These are phyloP conservation scores for Meleagris gallopavo DNA, from an alignment of 2,113 vertebrate species.

Conservation along the genomic window DNA sequence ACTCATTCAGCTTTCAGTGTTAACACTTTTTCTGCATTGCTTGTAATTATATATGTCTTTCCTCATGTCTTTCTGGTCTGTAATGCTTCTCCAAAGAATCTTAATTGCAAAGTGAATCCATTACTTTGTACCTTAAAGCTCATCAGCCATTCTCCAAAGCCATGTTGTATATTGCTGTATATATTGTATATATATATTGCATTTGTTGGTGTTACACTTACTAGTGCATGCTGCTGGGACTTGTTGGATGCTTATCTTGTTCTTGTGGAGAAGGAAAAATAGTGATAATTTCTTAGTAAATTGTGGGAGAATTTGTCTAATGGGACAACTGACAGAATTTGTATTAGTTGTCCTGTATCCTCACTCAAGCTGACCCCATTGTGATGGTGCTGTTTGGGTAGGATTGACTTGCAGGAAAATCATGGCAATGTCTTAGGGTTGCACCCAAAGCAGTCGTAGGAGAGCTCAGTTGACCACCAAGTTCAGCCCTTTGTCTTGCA, in stretches of 20 bases:
- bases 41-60: neutral
- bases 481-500: neutral
- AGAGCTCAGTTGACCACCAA: neutral
- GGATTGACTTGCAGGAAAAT: neutral
- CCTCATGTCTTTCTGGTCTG: neutral
- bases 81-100: neutral
- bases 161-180: neutral
- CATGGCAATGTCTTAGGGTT: neutral
- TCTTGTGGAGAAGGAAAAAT: neutral
- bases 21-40: neutral
- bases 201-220: neutral
- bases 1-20: neutral
- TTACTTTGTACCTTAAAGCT: neutral
- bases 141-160: neutral
- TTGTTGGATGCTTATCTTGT: neutral
- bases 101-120: neutral
- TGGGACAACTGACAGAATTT: neutral
- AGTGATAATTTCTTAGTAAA: neutral
- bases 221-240: neutral
- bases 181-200: too few species aligned
- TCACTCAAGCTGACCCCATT: neutral
- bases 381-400: neutral
- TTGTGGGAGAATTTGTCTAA: neutral
- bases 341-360: neutral
- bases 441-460: neutral